A percentile compares a stretch with the other conserved stretches of the same genome.
phyloP scores from a whole-genome alignment of 2,888 invertebrate genomes.

The Trimorus sp. region DNA sequence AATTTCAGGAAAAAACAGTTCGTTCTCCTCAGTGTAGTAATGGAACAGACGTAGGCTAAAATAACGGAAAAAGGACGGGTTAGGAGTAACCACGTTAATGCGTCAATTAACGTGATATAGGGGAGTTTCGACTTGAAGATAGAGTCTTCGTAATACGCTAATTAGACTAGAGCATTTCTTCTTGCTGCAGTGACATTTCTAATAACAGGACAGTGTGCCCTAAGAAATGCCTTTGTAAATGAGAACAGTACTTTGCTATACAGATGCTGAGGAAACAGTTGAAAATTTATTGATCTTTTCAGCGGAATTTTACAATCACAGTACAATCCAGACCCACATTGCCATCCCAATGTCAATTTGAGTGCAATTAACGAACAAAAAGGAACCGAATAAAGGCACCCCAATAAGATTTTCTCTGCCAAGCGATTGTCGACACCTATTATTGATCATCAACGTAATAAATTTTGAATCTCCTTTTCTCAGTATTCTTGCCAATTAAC shows the following conservation, averaged over 20 bases:
- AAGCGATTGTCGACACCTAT: background rate
- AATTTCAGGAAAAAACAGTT: no score
- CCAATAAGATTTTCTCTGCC: no score
- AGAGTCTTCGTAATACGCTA: conserved; percentile 27
- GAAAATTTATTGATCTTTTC: background rate
- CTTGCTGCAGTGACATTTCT: conserved; percentile 30
- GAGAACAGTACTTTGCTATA: background rate
- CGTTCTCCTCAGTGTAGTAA: no score
- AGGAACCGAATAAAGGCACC: no score
- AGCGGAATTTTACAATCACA: background rate
- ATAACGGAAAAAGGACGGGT: no score
- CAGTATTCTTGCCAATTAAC: conserved; percentile 13
- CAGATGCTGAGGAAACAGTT: conserved; percentile 1
- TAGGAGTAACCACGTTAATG: no score
- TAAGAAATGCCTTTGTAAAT: conserved; percentile 39
- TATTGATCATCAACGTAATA: background rate
- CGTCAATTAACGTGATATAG: no score
- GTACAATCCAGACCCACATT: background rate
- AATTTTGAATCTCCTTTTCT: conserved; percentile 1
- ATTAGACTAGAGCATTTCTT: conserved; percentile 38
- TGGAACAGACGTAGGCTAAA: no score
- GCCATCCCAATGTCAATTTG: background rate
- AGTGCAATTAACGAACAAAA: background rate
- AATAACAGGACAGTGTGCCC: conserved; percentile 14
- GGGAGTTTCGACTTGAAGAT: no score